These are phyloP conservation scores for Caradrina clavipalpis DNA, from an alignment of 2,888 invertebrate genomes.

Conservation along the genomic window DNA sequence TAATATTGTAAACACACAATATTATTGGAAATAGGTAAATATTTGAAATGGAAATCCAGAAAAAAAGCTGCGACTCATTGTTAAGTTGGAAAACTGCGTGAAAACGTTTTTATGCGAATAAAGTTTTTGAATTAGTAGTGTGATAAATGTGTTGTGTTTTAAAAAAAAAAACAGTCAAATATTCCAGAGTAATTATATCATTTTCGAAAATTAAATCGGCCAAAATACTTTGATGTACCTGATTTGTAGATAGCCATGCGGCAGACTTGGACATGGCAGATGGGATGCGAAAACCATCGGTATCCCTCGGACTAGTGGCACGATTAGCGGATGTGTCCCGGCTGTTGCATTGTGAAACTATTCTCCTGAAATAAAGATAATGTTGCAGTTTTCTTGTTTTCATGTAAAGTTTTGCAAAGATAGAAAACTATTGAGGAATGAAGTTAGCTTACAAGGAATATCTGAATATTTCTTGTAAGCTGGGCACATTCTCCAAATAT, in stretches of 20 bases:
- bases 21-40: not conserved
- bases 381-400: not conserved
- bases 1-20: slow-evolving; percentile 18
- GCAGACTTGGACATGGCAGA: slow-evolving; percentile 76
- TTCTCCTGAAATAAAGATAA: slow-evolving; percentile 74
- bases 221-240: slow-evolving; percentile 71
- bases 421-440: not conserved
- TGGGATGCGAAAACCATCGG: slow-evolving; percentile 86
- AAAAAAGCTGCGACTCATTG: too few species aligned
- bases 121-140: too few species aligned
- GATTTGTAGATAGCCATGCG: slow-evolving; percentile 78
- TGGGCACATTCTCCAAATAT: too few species aligned
- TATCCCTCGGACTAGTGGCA: slow-evolving; percentile 83
- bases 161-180: not conserved
- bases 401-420: not conserved
- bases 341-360: slow-evolving; percentile 88
- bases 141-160: too few species aligned
- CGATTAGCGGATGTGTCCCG: slow-evolving; percentile 84
- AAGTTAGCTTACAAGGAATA: too few species aligned
- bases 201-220: not conserved
- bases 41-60: not conserved
- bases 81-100: too few species aligned
- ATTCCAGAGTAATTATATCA: too few species aligned
- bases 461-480: too few species aligned
- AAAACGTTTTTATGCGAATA: too few species aligned